Evolutionary conservation across 2,113 vertebrate genomes (phyloP), one percentile per base, ranked within the genome.

Genomic region (Triplophysa dalaica): DNA sequence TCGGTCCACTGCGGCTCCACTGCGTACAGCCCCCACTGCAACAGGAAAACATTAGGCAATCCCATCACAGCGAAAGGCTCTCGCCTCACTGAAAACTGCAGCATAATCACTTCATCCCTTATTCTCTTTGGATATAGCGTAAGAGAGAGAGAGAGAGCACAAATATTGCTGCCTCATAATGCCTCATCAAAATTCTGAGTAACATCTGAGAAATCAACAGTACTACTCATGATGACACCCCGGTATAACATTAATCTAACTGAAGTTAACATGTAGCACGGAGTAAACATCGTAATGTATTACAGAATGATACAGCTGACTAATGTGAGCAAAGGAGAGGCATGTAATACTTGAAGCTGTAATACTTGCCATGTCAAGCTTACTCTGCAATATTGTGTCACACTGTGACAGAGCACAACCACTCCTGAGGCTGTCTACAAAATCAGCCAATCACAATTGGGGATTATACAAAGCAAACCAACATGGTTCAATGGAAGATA

Each of bases 41-140:
- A 80, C 65, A 83, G 41, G 80, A 81, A 85, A 84, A 81, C 82
- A 86, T 81, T 84, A 86, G 63, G 64, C 64, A 82, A 77, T 85
- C 80, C 58, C 77, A 58, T 81, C 87, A 86, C 81, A 82, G 83
- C 56, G 52, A 77, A 80, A 54, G 62, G 50, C 50, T 84, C 85
- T 78, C 81, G 79, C 80, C 78, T 75, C 60, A 16, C 24, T 60
- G 65, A 75, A 84, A 81, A 85, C 67, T 26, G 70, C 86, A 64
- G 81, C 62, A 82, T 84, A 87, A 87, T 83, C 84, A 83, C 79
- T 80, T 81, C 78, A 74, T 67, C 78, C 75, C 76, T 41, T 50
- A 76, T 75, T 81, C 78, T 81, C 64, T 63, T 82, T 61, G 67
- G 62, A 67, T 68, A 56, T 22, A 75, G 22, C 17, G 72, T 69